A percentile compares a stretch with the other conserved stretches of the same genome.
phyloP scores from a whole-genome alignment of 53 echinoderm and acorn worm species.

The Holothuria leucospilota region DNA sequence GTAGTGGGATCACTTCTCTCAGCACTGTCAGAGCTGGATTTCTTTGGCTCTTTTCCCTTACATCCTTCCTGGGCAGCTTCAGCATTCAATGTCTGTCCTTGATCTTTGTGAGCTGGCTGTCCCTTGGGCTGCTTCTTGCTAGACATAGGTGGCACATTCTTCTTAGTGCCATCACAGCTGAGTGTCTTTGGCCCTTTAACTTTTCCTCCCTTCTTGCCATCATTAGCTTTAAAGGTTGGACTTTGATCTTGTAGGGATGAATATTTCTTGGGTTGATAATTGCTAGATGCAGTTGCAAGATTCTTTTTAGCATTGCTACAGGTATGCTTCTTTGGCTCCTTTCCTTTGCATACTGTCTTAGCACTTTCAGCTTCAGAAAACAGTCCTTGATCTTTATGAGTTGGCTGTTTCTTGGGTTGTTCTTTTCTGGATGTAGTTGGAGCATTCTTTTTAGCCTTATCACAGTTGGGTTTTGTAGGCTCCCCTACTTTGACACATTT shows the following conservation, averaged over 20 bases:
- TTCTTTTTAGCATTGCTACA: not conserved
- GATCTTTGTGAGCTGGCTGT: slow-evolving; percentile 8
- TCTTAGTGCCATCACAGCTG: not conserved
- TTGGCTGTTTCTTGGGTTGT: not conserved
- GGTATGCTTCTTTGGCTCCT: no score
- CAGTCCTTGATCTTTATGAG: not conserved
- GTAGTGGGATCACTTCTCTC: not conserved
- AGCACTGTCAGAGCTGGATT: not conserved
- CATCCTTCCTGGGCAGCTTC: not conserved
- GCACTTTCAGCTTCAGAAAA: not conserved
- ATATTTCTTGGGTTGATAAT: not conserved
- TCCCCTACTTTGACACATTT: not conserved
- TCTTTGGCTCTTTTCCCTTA: not conserved
- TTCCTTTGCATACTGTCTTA: no score
- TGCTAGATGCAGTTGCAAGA: not conserved
- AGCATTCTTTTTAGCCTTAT: not conserved
- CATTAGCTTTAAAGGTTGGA: not conserved
- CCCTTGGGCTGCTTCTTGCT: not conserved
- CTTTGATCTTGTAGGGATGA: not conserved
- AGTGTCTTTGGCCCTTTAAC: not conserved
- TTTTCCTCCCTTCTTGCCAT: not conserved
- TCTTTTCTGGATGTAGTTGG: not conserved
- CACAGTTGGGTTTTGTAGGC: not conserved
- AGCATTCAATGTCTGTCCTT: not conserved
- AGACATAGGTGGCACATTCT: not conserved